phyloP scores from a whole-genome alignment of 2,797 vertebrate genomes.

The Phrynocephalus guinanensis region DNA sequence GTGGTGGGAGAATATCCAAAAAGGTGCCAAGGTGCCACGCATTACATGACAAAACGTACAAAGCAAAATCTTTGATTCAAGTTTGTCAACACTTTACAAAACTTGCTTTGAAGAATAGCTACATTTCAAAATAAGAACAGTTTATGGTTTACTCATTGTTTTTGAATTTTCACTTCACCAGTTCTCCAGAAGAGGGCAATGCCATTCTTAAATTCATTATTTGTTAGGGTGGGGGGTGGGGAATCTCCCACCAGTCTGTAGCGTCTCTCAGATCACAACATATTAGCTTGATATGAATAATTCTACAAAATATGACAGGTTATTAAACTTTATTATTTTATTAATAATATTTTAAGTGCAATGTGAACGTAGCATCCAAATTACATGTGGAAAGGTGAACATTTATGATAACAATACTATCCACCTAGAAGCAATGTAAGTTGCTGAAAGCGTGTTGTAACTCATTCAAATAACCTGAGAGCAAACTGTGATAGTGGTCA shows the following conservation, averaged over 20 bases:
- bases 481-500: background rate
- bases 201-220: conserved; percentile 38
- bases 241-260: background rate
- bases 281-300: background rate
- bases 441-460: background rate
- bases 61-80: background rate
- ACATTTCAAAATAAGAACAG: background rate
- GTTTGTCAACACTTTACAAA: background rate
- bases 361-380: background rate
- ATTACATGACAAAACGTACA: background rate
- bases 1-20: background rate
- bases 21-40: background rate
- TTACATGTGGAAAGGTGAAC: background rate
- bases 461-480: background rate
- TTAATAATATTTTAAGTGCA: background rate
- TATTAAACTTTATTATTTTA: background rate
- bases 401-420: background rate
- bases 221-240: fast-evolving
- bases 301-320: background rate
- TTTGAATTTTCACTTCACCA: background rate
- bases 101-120: background rate
- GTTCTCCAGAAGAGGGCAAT: conserved; percentile 71
- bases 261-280: background rate
- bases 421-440: background rate
- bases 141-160: background rate